Percentiles rank a stretch among this genome's conserved stretches.
Conservation (phyloP, 1,140 invertebrate species). For the Brachionus asplanchnoidis region DNA sequence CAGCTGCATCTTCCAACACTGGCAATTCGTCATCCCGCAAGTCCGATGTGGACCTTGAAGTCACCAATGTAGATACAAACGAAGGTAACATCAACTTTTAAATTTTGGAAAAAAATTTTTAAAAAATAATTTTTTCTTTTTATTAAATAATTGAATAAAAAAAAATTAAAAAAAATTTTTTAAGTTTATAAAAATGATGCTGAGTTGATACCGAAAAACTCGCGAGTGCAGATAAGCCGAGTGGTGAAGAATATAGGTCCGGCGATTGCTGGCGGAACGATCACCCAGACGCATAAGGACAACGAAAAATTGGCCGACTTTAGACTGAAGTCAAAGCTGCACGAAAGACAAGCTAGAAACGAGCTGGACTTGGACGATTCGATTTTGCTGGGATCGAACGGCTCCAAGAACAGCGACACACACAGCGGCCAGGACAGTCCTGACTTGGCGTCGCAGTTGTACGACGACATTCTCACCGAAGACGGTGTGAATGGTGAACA, state of each 20-base stretch:
- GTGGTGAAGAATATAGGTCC: slow-evolving; percentile 34
- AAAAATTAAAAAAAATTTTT: background rate
- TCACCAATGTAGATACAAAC: slow-evolving; percentile 38
- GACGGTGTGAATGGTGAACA: background rate
- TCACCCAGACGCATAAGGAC: background rate
- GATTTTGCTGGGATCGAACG: background rate
- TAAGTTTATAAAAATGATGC: slow-evolving; percentile 21
- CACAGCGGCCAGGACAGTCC: background rate
- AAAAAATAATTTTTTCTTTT: no score
- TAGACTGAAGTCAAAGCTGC: background rate
- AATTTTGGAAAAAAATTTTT: no score
- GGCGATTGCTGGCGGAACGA: background rate
- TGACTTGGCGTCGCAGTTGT: background rate
- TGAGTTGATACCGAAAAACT: slow-evolving; percentile 37
- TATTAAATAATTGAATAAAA: background rate
- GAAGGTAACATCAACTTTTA: background rate
- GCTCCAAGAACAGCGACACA: background rate
- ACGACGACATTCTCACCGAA: background rate
- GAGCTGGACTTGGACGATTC: background rate
- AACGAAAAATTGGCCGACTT: background rate
- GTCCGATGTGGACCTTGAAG: slow-evolving; percentile 21
- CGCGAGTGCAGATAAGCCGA: slow-evolving; percentile 35
- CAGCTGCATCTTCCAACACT: background rate
- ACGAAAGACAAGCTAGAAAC: background rate
- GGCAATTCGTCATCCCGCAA: background rate